Conservation (phyloP, 2,888 invertebrate species). For the Cerastis rubricosa region DNA sequence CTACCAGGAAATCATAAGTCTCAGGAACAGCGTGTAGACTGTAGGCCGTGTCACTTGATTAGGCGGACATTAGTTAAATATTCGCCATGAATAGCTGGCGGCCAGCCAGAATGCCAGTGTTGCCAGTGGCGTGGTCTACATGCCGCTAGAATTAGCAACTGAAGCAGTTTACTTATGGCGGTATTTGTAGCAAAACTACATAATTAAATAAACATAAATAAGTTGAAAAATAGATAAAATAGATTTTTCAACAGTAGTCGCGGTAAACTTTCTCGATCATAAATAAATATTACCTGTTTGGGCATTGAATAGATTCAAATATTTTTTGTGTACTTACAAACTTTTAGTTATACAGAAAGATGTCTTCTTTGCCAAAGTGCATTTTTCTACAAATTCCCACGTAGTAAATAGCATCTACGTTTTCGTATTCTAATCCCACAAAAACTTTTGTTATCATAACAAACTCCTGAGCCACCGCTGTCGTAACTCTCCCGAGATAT, state of each 20-base stretch:
- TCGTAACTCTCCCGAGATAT: conserved; percentile 24
- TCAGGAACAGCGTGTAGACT: conserved; percentile 43
- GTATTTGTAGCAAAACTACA: neutral
- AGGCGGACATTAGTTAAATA: conserved; percentile 48
- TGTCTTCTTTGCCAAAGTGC: neutral
- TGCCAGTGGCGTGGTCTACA: conserved; percentile 21
- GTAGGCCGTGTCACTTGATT: conserved; percentile 55
- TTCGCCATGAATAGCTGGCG: conserved; percentile 51
- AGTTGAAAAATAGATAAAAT: neutral
- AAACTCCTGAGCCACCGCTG: conserved; percentile 23
- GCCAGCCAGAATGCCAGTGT: conserved; percentile 31
- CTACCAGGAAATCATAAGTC: conserved; percentile 55
- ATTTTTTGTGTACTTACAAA: neutral
- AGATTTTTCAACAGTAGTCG: neutral
- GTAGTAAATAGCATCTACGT: neutral
- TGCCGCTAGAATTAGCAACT: conserved; percentile 33
- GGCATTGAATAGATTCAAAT: neutral
- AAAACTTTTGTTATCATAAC: conserved; percentile 16
- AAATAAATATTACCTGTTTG: neutral
- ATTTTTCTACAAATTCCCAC: neutral
- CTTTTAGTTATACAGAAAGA: too few species aligned
- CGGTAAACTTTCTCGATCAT: neutral
- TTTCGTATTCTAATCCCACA: neutral
- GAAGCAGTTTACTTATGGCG: conserved; percentile 38
- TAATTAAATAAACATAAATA: neutral